Evolutionary conservation across 1,140 invertebrate genomes (phyloP).

Genomic region (Spodoptera litura): DNA sequence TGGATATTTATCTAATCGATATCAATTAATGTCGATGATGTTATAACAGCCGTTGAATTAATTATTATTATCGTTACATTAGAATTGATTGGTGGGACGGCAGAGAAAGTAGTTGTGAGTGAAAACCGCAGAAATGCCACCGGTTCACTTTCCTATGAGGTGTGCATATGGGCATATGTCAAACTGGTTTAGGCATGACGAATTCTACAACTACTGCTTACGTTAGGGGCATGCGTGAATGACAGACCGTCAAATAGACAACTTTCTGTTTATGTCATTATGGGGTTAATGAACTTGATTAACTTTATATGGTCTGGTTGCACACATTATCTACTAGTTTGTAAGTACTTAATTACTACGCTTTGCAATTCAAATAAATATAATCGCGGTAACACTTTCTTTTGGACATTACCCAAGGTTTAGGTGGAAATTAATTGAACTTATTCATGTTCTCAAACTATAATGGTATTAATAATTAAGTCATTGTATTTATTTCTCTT

Average conservation of each 20-base stretch:
- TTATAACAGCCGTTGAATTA: constrained; percentile 27
- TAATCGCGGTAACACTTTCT: too few species aligned
- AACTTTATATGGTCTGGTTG: not conserved
- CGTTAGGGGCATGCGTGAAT: constrained; percentile 37
- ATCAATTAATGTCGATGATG: constrained; percentile 39
- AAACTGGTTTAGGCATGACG: constrained; percentile 64
- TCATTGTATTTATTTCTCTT: too few species aligned
- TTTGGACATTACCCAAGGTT: too few species aligned
- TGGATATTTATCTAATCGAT: constrained; percentile 30
- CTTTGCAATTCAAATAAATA: too few species aligned
- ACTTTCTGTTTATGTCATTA: constrained; percentile 56
- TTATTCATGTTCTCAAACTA: too few species aligned
- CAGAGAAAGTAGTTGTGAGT: constrained; percentile 69
- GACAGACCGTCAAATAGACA: constrained; percentile 49
- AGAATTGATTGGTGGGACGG: constrained; percentile 2
- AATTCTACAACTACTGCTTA: constrained; percentile 46
- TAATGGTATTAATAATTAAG: too few species aligned
- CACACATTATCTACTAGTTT: too few species aligned
- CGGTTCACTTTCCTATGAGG: constrained; percentile 68
- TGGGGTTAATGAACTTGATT: constrained; percentile 20
- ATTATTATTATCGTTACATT: constrained; percentile 18
- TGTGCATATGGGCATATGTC: constrained; percentile 59
- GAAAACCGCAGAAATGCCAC: constrained; percentile 74
- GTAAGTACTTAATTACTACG: too few species aligned
- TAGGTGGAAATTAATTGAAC: too few species aligned